Conservation (phyloP, 2,888 invertebrate species). For the Dryomyza anilis region DNA sequence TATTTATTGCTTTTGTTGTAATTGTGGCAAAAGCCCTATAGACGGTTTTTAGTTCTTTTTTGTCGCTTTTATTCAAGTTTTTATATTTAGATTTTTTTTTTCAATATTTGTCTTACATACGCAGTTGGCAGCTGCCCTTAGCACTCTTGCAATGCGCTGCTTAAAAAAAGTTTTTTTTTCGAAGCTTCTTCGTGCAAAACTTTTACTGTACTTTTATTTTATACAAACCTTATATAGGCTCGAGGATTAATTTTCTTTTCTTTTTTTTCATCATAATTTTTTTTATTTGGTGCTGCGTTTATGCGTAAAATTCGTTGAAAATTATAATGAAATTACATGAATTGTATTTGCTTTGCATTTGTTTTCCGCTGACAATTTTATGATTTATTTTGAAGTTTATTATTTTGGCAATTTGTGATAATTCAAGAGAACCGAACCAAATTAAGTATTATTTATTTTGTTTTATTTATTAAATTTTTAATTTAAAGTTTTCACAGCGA, state of each 20-base stretch:
- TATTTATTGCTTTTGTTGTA: too few relatives aligned
- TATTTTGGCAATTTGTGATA: conserved; percentile 1
- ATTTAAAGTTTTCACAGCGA: too few relatives aligned
- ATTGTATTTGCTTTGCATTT: too few relatives aligned
- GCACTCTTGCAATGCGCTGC: not conserved
- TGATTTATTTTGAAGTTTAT: conserved; percentile 14
- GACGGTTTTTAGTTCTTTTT: not conserved
- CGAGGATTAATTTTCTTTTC: conserved; percentile 5
- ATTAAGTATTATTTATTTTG: too few relatives aligned
- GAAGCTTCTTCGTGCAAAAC: not conserved
- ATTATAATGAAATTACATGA: too few relatives aligned
- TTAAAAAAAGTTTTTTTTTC: not conserved
- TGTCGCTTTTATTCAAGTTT: not conserved
- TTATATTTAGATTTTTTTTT: too few relatives aligned
- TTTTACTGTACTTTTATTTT: conserved; percentile 16
- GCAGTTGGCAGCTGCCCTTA: not conserved
- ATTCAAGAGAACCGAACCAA: too few relatives aligned
- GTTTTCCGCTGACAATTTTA: conserved; percentile 11
- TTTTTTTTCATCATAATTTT: not conserved
- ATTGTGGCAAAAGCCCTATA: too few relatives aligned
- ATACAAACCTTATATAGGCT: conserved; percentile 8
- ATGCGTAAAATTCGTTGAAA: too few relatives aligned
- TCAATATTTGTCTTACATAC: not conserved
- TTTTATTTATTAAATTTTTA: too few relatives aligned
- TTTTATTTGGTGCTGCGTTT: too few relatives aligned